Percentiles rank a stretch among this genome's conserved stretches.
These are phyloP conservation scores for Tychaedon coryphoeus DNA, from an alignment of 2,113 vertebrate species.

Conservation along the genomic window DNA sequence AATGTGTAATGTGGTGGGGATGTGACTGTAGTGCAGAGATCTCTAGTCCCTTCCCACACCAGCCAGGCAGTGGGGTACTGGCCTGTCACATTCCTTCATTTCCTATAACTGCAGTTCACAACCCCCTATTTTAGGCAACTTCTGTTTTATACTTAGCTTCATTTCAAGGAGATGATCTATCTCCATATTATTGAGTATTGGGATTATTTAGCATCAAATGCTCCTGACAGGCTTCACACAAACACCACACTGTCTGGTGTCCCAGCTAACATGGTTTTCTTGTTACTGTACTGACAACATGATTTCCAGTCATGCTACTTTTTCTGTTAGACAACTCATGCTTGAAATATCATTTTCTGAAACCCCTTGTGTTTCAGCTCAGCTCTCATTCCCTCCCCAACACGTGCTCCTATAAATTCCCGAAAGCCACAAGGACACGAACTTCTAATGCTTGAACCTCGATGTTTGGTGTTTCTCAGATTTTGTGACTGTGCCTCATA, in stretches of 20 bases:
- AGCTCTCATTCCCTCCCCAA: neutral
- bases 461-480: neutral
- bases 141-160: neutral
- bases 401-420: neutral
- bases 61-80: neutral
- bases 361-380: neutral
- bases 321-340: neutral
- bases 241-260: neutral
- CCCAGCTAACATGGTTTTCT: neutral
- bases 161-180: neutral
- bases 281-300: neutral
- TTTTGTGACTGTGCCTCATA: neutral
- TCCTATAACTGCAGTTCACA: neutral
- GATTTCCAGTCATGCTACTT: neutral
- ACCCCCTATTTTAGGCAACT: neutral
- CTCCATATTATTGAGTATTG: neutral
- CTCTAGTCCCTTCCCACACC: neutral
- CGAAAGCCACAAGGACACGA: neutral
- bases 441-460: neutral
- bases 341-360: neutral
- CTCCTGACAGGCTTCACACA: neutral
- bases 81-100: neutral
- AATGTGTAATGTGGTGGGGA: neutral
- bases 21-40: neutral
- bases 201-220: neutral